phyloP scores from a whole-genome alignment of 2,797 vertebrate genomes.

The Melopsittacus undulatus region DNA sequence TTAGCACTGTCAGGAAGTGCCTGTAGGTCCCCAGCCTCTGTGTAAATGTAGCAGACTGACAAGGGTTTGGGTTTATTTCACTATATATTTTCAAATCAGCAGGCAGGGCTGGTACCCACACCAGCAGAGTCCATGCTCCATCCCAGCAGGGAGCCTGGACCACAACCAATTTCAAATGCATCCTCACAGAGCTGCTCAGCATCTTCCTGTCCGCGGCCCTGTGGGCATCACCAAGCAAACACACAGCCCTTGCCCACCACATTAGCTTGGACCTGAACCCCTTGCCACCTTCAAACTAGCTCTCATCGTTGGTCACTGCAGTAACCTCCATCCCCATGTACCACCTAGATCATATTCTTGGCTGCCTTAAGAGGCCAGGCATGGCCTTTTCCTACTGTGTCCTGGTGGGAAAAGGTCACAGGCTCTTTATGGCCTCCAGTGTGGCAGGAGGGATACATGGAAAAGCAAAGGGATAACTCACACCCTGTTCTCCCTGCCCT shows the following conservation, averaged over 20 bases:
- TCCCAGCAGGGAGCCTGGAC: not conserved
- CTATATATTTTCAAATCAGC: not conserved
- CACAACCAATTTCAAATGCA: not conserved
- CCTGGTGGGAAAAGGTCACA: not conserved
- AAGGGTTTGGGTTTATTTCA: not conserved
- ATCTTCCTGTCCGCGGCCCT: not conserved
- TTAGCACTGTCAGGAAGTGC: constrained; percentile 21
- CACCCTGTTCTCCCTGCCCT: not conserved
- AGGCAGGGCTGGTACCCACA: not conserved
- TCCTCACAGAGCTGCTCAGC: rapidly evolving
- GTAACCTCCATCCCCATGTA: not conserved
- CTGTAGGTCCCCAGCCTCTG: not conserved
- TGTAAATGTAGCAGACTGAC: not conserved
- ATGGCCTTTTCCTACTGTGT: not conserved
- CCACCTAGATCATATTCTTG: not conserved
- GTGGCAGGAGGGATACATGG: rapidly evolving
- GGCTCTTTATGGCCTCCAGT: not conserved
- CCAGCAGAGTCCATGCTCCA: not conserved
- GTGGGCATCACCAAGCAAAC: rapidly evolving
- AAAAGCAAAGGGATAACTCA: not conserved
- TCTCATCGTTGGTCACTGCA: rapidly evolving
- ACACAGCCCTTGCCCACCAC: rapidly evolving
- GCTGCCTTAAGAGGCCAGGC: not conserved
- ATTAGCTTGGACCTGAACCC: not conserved
- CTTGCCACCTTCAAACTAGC: not conserved